Percentiles rank a stretch among this genome's conserved stretches.
phyloP scores from a whole-genome alignment of 2,113 vertebrate species.

The Macaca nemestrina region DNA sequence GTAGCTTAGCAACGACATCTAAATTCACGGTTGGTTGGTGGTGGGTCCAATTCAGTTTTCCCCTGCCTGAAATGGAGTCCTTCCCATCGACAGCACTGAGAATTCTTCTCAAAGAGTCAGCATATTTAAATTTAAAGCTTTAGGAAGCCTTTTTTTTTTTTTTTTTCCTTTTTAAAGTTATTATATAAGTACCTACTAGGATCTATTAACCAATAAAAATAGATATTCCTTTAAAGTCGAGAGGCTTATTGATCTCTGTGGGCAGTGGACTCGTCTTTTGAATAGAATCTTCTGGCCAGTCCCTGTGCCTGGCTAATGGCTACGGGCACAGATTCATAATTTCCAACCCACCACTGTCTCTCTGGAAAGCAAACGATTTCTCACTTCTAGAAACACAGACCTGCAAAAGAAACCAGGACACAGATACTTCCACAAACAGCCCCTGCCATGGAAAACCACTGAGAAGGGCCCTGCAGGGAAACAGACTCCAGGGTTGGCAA shows the following conservation, averaged over 20 bases:
- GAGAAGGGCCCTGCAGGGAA: background rate
- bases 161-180: background rate
- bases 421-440: background rate
- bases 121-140: background rate
- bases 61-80: background rate
- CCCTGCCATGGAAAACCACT: background rate
- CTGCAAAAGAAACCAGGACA: background rate
- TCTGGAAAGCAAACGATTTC: background rate
- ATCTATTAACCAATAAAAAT: background rate
- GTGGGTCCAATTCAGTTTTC: background rate
- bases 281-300: background rate
- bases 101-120: background rate
- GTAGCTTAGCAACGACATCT: conserved; percentile 60
- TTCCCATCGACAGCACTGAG: background rate
- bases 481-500: background rate
- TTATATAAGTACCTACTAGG: background rate
- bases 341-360: background rate
- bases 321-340: background rate
- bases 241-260: background rate
- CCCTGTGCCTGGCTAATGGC: background rate
- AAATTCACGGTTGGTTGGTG: background rate
- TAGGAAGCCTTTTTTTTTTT: background rate
- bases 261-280: background rate
- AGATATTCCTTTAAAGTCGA: background rate
- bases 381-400: background rate